Percentiles rank a stretch among this genome's conserved stretches.
phyloP scores from a whole-genome alignment of 2,797 vertebrate genomes.

The Sebastes taczanowskii region DNA sequence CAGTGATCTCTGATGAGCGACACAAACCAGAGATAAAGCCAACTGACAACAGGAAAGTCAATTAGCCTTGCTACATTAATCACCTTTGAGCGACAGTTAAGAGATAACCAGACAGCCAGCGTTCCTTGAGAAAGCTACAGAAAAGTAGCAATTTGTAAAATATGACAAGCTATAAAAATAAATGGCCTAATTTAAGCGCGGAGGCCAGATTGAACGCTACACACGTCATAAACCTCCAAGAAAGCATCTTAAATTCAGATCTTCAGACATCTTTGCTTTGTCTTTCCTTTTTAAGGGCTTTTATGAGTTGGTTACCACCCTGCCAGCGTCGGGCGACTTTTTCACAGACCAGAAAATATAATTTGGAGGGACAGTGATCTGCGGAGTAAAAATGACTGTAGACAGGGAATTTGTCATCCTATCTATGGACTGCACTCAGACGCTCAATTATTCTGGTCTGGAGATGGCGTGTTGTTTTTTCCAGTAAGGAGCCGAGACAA shows the following conservation, averaged over 20 bases:
- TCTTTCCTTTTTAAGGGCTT: not conserved
- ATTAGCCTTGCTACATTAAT: conserved; percentile 52
- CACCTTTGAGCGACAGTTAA: conserved; percentile 55
- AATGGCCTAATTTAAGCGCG: conserved; percentile 41
- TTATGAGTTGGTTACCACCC: conserved; percentile 22
- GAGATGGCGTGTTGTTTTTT: conserved; percentile 37
- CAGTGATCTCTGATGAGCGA: conserved; percentile 38
- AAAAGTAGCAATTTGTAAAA: conserved; percentile 53
- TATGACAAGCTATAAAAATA: conserved; percentile 57
- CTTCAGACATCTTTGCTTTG: not conserved
- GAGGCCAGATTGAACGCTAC: conserved; percentile 31
- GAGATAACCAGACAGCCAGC: conserved; percentile 47
- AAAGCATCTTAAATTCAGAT: conserved; percentile 34
- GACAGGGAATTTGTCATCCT: conserved; percentile 67
- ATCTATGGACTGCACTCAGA: conserved; percentile 23
- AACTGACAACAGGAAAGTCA: conserved; percentile 52
- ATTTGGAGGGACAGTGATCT: conserved; percentile 65
- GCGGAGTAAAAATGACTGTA: conserved; percentile 43
- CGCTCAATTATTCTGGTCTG: conserved; percentile 54
- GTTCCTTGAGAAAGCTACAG: conserved; percentile 21
- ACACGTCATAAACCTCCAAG: conserved; percentile 29
- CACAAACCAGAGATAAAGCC: conserved; percentile 39
- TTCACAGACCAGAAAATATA: conserved; percentile 28
- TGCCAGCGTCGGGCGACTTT: not conserved
- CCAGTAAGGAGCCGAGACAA: conserved; percentile 24